Percentiles rank a stretch among this genome's conserved stretches.
These are phyloP conservation scores for Eremobia ochroleuca DNA, from an alignment of 2,888 invertebrate genomes.

Conservation along the genomic window DNA sequence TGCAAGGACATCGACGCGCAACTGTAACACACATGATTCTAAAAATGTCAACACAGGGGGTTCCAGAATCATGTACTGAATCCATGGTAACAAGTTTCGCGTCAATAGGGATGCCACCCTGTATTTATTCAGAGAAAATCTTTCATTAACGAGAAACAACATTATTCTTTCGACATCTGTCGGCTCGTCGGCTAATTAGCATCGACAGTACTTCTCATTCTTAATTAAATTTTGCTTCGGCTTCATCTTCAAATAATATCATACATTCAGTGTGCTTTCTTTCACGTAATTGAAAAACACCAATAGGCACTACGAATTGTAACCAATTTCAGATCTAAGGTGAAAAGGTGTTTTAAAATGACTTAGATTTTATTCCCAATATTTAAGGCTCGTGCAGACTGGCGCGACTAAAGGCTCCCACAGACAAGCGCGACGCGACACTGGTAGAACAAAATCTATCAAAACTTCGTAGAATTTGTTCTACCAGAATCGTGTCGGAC, in stretches of 20 bases:
- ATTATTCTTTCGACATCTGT: conserved; percentile 35
- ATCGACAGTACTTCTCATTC: conserved; percentile 34
- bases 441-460: too few relatives aligned
- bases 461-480: too few relatives aligned
- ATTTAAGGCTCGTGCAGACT: too few relatives aligned
- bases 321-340: neutral
- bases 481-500: too few relatives aligned
- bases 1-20: too few relatives aligned
- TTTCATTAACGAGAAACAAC: conserved; percentile 17
- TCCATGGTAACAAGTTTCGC: neutral
- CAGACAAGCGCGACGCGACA: too few relatives aligned
- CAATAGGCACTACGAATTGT: conserved; percentile 6
- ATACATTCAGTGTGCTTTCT: conserved; percentile 28
- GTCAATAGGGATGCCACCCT: neutral
- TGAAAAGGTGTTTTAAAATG: neutral
- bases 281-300: conserved; percentile 35
- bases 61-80: neutral
- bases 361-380: neutral
- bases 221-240: conserved; percentile 50
- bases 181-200: conserved; percentile 41
- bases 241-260: conserved; percentile 37
- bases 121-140: neutral
- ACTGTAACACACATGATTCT: too few relatives aligned
- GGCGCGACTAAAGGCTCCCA: too few relatives aligned
- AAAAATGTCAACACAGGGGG: too few relatives aligned